Evolutionary conservation across 1,140 invertebrate genomes (phyloP), one percentile per base, ranked within the genome.

Genomic region (Diabrotica virgifera): DNA sequence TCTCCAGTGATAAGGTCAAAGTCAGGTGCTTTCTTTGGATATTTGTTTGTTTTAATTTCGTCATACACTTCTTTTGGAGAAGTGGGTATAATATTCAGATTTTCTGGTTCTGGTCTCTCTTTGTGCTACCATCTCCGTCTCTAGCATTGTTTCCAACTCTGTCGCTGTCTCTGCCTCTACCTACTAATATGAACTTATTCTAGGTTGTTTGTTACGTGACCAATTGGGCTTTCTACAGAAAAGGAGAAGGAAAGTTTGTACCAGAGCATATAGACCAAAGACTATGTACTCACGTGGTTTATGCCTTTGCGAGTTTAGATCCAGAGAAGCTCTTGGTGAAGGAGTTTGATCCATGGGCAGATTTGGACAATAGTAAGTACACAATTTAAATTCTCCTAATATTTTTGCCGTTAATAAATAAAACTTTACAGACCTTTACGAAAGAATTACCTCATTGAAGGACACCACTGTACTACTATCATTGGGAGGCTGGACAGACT

Each of bases 401-500:
- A 55, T 64, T 62, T 57, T 10, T 52, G 13, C 37, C 13, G 52
- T 14, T 36, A 36, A 36, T 65, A 6, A 50, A 11, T 64, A 62
- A 58, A 52, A 59, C 6, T 46, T 73, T 78, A 36, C 72, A 91
- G 90, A 87, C 79, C 80, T 92, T 13, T 92, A 90, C 67, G 80
- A 87, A 63, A 79, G 89, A 66, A 80, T 88, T 5, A 87, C 87
- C 2, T 83, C 84, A 3, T 74, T 87, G n/a, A 80, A 80, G 60
- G 85, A 85, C 37, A 79, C 89, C 0, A 89, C 86, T 72, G 85
- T 94, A 0, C 69, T 96, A 2, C 75, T 97, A 12, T 90, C 90
- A 5, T 75, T 96, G 46, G 94, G 94, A n/a, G 94, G 94, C 0
- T 95, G 93, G 93, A 93, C 92, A 0, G 92, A 95, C 74, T 94